phyloP scores from a whole-genome alignment of 2,797 vertebrate species.

The Chaenodraco wilsoni region DNA sequence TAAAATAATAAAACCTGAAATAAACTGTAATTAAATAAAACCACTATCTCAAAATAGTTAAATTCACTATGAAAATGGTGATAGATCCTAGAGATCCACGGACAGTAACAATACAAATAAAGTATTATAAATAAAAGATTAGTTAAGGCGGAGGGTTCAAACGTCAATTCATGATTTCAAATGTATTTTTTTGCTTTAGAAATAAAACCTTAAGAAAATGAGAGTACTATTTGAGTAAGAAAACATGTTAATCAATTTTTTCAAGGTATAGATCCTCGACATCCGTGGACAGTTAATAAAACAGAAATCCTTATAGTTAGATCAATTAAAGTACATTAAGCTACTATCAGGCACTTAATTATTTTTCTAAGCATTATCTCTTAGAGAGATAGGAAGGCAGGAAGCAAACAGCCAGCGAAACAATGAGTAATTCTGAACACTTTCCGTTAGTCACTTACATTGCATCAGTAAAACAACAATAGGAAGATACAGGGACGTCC shows the following conservation, averaged over 20 bases:
- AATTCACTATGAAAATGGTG: no score
- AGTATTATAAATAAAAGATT: no score
- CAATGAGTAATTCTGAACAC: background rate
- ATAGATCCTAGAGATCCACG: no score
- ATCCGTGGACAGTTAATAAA: background rate
- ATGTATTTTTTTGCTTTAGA: background rate
- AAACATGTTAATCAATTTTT: background rate
- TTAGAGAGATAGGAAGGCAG: background rate
- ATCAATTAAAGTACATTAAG: background rate
- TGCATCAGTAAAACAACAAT: conserved; percentile 73
- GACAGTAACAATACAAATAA: no score
- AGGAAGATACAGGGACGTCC: conserved; percentile 67
- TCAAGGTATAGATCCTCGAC: background rate
- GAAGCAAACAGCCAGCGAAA: background rate
- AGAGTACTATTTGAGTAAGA: background rate
- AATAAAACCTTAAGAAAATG: background rate
- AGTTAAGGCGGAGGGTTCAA: background rate
- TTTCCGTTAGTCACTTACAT: conserved; percentile 70
- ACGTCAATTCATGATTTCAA: background rate
- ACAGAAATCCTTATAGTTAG: background rate
- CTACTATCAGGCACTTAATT: background rate
- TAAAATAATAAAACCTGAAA: no score
- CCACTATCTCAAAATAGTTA: no score
- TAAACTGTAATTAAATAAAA: no score
- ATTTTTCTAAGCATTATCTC: background rate